A percentile compares a stretch with the other conserved stretches of the same genome.
Evolutionary conservation across 2,113 vertebrate genomes (phyloP).

Genomic region (Bubalus kerabau): DNA sequence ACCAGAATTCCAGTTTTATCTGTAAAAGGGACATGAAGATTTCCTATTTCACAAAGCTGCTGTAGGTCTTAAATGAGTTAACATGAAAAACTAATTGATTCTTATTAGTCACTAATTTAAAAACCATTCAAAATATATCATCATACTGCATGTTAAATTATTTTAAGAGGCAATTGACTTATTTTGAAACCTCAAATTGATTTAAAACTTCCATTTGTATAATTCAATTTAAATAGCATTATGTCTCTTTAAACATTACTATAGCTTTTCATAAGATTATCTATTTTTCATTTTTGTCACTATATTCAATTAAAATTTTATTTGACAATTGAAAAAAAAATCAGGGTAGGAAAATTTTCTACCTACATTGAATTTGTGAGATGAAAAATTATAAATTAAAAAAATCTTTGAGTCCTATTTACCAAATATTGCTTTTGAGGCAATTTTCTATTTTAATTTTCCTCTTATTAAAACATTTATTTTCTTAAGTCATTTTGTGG

Average conservation of each 20-base stretch:
- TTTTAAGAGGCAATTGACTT: not conserved
- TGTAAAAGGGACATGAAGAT: not conserved
- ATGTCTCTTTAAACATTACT: not conserved
- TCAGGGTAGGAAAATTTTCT: not conserved
- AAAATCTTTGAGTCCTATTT: not conserved
- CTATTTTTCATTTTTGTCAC: not conserved
- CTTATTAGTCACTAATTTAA: not conserved
- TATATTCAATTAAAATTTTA: not conserved
- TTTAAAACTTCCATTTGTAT: not conserved
- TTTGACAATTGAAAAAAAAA: not conserved
- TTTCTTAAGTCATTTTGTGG: slow-evolving; percentile 12
- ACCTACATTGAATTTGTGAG: not conserved
- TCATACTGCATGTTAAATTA: not conserved
- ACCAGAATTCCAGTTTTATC: not conserved
- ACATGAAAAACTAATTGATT: not conserved
- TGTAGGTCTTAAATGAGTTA: not conserved
- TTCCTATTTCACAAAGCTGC: not conserved
- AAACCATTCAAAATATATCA: not conserved
- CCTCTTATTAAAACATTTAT: not conserved
- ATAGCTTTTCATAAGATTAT: not conserved
- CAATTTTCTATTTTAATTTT: not conserved
- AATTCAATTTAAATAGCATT: not conserved
- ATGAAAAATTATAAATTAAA: not conserved
- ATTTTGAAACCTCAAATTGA: not conserved
- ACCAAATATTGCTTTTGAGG: not conserved